Base-by-base conservation (phyloP, 1,140 invertebrate genomes). In the Penaeus indicus region DNA sequence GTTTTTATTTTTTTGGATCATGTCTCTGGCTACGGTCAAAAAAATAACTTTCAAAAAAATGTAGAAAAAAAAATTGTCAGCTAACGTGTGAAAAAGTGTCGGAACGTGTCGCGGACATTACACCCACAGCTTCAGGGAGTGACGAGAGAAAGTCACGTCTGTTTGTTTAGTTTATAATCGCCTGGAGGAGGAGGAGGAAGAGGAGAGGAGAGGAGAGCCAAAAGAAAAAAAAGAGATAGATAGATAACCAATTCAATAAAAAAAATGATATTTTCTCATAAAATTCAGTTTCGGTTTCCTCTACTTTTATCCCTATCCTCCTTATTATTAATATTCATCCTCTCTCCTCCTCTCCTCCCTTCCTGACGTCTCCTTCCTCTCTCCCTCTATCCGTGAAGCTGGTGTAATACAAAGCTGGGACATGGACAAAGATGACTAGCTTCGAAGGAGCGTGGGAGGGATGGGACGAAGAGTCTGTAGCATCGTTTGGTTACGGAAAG, bases 381-480 rank as follows among this genome's bases (percentile, higher is more conserved):
- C 16, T 54, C 54, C 2, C 54, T 11, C 54, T 54, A 0, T 54
- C 82, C 63, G 82, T 84, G 82, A 84, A 69, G 69, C 82, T 84
- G 82, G 82, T 69, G 82, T 27, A 54, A 22, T 84, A 69, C 82
- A 60, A 84, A 69, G 82, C 82, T 47, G 47, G 64, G 32, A 84
- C 82, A 27, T 84, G 82, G 63, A 84, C 82, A 84, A 69, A 84
- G 82, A 84, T 84, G 82, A 84, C 82, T 84, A 84, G 82, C 82
- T 84, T 84, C 69, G 82, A 84, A 84, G 82, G 62, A 84, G 82
- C 82, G 25, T 69, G n/a, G 64, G 82, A 84, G 62, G 69, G 25
- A 54, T n/a, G 64, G 82, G 82, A 84, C 82, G 82, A 84, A 84
- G 64, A 72, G 42, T 84, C 38, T 84, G 82, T 84, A 84, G 78